Base-by-base conservation (phyloP, 1,140 invertebrate species). In the Brachionus paranguensis region DNA sequence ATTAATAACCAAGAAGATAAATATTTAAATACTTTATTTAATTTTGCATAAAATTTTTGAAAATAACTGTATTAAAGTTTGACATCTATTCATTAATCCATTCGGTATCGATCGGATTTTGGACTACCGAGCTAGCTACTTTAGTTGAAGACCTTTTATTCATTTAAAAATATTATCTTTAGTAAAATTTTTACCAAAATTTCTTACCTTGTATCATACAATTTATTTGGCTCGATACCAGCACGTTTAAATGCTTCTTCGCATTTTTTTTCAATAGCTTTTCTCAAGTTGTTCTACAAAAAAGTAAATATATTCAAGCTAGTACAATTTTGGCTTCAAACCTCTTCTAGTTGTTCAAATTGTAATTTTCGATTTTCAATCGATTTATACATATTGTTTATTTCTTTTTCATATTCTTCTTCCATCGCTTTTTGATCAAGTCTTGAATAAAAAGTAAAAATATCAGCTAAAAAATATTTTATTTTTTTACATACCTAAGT, bases 351-450 rank as follows among this genome's bases (percentile, higher is more conserved):
- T 81, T 81, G 53, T 64, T 81, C 78, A 45, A 81, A 20, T 45
- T 81, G 78, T 33, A 81, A 20, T 17, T 68, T 81, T 41, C 78
- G 20, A 64, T 29, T 81, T 27, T 68, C 64, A 11, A 81, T 47
- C 8, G 64, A 60, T 29, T 81, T 68, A 11, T 81, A 43, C 3
- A 81, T 81, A 47, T 64, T 68, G 24, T 20, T 24, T 20, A 81
- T 43, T 47, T 81, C 53, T 68, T 81, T 60, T 81, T 81, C 78
- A 17, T 81, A 81, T 17, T 81, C 78, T 64, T 81, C 78, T 81
- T 81, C 78, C 33, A 29, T 60, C 8, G 53, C n/a, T 29, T 64
- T 81, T 37, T 81, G 78, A 41, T 81, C 78, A 10, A 81, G 43
- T 43, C 68, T 72, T n/a, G 12, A 68, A 68, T n/a, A 68, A 68